Evolutionary conservation across 2,888 invertebrate species (phyloP).

Genomic region (Eueremaeus valkanovi): DNA sequence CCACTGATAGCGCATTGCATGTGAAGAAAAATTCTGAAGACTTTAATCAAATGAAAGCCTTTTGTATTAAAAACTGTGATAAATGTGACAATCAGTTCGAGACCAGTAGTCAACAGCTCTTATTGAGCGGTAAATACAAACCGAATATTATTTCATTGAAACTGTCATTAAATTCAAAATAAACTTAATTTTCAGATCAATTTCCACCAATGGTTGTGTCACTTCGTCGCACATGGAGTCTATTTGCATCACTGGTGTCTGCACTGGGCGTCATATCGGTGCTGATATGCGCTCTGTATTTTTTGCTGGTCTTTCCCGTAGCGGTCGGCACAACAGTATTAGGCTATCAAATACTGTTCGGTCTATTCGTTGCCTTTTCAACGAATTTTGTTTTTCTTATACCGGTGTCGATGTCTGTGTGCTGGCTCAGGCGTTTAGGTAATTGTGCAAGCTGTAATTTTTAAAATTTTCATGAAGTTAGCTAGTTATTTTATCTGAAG

Average conservation of each 20-base stretch:
- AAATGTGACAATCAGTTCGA: constrained; percentile 9
- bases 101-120: background rate
- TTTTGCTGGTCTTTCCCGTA: constrained; percentile 53
- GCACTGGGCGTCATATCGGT: constrained; percentile 53
- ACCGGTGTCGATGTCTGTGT: constrained; percentile 52
- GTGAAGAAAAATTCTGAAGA: background rate
- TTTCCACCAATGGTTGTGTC: constrained; percentile 2
- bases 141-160: background rate
- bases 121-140: background rate
- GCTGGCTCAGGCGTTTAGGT: constrained; percentile 54
- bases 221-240: constrained; percentile 50
- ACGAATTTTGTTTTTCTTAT: constrained; percentile 54
- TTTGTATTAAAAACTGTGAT: background rate
- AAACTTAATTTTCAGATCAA: background rate
- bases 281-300: constrained; percentile 53
- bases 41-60: background rate
- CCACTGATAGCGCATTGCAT: background rate
- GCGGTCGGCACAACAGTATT: constrained; percentile 53
- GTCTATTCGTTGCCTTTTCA: constrained; percentile 53
- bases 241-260: constrained; percentile 51
- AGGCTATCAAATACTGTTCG: constrained; percentile 54
- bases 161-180: background rate
- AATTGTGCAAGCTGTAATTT: constrained; percentile 40
- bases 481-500: background rate
- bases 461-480: background rate